Evolutionary conservation across 2,113 vertebrate species (phyloP).

Genomic region (Nerophis lumbriciformis): DNA sequence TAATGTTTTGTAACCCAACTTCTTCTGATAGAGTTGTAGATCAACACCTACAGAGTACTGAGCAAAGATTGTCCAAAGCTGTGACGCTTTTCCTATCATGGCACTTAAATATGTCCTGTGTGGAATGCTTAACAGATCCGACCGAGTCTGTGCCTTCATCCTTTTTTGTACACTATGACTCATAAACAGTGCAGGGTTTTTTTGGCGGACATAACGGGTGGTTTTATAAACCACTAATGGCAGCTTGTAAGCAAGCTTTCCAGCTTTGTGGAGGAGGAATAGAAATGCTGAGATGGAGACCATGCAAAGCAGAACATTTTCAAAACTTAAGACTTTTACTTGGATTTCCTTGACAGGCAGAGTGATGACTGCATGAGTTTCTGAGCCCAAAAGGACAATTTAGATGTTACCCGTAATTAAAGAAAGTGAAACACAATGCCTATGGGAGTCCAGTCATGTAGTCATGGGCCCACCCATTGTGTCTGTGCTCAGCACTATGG

Average conservation of each 20-base stretch:
- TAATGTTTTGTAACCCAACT: background rate
- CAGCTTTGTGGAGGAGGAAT: slow-evolving; percentile 23
- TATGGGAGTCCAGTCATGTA: slow-evolving; percentile 32
- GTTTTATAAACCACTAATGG: slow-evolving; percentile 36
- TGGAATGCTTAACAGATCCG: slow-evolving; percentile 18
- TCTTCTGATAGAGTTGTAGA: background rate
- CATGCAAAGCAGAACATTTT: slow-evolving; percentile 29
- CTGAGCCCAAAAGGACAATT: slow-evolving; percentile 7
- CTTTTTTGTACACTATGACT: slow-evolving; percentile 32
- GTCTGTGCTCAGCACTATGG: slow-evolving; percentile 49
- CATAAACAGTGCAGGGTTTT: slow-evolving; percentile 40
- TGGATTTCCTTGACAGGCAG: background rate
- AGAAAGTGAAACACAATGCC: slow-evolving; percentile 24
- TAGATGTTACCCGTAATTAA: slow-evolving; percentile 8
- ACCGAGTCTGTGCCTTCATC: slow-evolving; percentile 16
- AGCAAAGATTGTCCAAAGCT: slow-evolving; percentile 49
- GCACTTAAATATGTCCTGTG: slow-evolving; percentile 7
- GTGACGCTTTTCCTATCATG: slow-evolving; percentile 8
- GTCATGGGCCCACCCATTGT: slow-evolving; percentile 25
- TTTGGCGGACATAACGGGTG: slow-evolving; percentile 37
- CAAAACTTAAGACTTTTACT: slow-evolving; percentile 17
- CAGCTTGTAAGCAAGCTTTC: background rate
- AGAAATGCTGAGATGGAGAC: slow-evolving; percentile 25
- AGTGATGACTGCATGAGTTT: slow-evolving; percentile 7
- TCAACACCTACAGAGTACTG: slow-evolving; percentile 41